These are phyloP conservation scores for Poecilia picta DNA, from an alignment of 2,797 vertebrate species.

Conservation along the genomic window DNA sequence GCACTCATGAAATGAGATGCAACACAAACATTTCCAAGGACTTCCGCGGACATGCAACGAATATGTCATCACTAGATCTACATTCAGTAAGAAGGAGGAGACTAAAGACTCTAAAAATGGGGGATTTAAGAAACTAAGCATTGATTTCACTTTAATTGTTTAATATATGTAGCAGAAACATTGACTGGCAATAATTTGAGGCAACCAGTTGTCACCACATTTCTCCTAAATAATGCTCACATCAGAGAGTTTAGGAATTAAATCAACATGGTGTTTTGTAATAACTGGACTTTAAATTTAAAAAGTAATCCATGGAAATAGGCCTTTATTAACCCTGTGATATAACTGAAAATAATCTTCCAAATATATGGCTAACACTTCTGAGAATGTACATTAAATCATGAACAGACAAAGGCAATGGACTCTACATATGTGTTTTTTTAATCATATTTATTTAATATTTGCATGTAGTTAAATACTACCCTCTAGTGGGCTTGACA, in stretches of 20 bases:
- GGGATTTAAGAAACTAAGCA: background rate
- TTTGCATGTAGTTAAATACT: conserved; percentile 73
- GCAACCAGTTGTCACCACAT: background rate
- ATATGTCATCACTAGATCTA: conserved; percentile 68
- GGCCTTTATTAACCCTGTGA: background rate
- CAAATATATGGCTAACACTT: background rate
- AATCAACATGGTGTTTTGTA: background rate
- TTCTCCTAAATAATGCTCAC: background rate
- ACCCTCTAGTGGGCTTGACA: conserved; percentile 74
- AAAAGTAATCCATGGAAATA: background rate
- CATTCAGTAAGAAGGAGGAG: conserved; percentile 33
- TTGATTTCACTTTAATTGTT: background rate
- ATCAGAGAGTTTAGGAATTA: background rate
- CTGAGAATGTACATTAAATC: background rate
- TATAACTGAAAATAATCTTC: background rate
- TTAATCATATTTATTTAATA: conserved; percentile 20
- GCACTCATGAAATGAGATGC: conserved; percentile 76
- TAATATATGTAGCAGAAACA: background rate
- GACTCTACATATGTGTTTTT: background rate
- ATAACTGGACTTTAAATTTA: background rate
- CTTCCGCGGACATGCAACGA: conserved; percentile 63
- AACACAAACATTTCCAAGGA: conserved; percentile 71
- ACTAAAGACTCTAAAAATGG: background rate
- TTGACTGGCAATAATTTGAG: background rate
- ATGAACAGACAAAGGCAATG: conserved; percentile 3